These are phyloP conservation scores for Lepidotrigona ventralis DNA, from an alignment of 1,140 invertebrate genomes.

Conservation along the genomic window DNA sequence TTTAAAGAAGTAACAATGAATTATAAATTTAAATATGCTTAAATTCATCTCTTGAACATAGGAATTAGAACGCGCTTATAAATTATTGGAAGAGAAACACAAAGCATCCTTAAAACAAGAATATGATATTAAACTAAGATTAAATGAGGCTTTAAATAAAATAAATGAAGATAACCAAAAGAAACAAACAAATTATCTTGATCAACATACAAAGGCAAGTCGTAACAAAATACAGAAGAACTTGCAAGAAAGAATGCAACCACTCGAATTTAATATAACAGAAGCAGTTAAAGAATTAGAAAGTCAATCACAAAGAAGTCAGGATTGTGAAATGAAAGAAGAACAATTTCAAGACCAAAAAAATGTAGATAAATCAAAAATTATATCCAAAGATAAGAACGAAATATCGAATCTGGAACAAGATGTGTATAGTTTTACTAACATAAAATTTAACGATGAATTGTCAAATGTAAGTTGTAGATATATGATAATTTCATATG, in stretches of 20 bases:
- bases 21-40: background rate
- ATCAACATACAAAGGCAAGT: background rate
- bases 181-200: background rate
- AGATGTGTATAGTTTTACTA: conserved; percentile 17
- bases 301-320: background rate
- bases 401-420: background rate
- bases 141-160: conserved; percentile 19
- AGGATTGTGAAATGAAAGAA: background rate
- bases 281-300: background rate
- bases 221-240: background rate
- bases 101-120: conserved; percentile 9
- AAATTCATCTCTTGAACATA: conserved; percentile 1
- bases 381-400: background rate
- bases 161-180: background rate
- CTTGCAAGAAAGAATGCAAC: background rate
- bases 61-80: background rate
- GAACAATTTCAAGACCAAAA: background rate
- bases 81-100: conserved; percentile 14
- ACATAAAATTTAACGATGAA: background rate
- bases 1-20: background rate
- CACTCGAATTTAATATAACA: background rate
- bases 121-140: conserved; percentile 12
- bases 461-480: conserved; percentile 13
- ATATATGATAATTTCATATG: background rate
- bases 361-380: background rate